Evolutionary conservation across 2,113 vertebrate genomes (phyloP), one percentile per base, ranked within the genome.

Genomic region (Odontesthes bonariensis): DNA sequence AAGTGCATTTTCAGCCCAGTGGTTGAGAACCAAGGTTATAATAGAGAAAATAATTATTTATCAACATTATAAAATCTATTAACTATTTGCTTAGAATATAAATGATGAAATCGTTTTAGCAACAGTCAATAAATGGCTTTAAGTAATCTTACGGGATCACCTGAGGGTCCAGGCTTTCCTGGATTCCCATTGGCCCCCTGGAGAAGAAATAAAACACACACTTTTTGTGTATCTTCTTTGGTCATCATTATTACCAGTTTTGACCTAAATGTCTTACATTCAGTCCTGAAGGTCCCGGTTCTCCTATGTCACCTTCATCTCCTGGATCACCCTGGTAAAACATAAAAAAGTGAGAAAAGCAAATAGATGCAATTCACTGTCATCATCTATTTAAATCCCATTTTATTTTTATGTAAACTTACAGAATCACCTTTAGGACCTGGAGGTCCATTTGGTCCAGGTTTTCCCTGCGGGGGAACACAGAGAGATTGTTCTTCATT

Each of bases 101-200:
- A 69, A 23, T n/a, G 12, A 35, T 65, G 7, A 0, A 46, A 1
- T 44, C n/a, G 64, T 65, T 67, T 74, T 23, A 67, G 32, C 51
- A 47, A 31, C 6, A 49, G n/a, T 61, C 11, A 77, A 63, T 56
- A 69, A 91, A 89, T 77, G 85, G 79, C 81, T 88, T 90, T 85
- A 91, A 88, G 84, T 87, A 92, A 92, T 94, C 93, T 95, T 95
- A 95, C 94, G 58, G 93, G 94, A 92, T 95, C 94, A 94, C 94
- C 93, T 92, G 92, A 93, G 79, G 93, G 85, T 87, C 94, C 94
- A 81, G 76, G 70, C 47, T 90, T 88, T 83, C 93, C 94, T 81
- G 72, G 67, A 83, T 89, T 91, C 58, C 94, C 94, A 89, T 47
- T 81, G 66, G 80, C 73, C 75, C 93, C 94, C 94, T 95, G 61